A percentile compares a stretch with the other conserved stretches of the same genome.
Evolutionary conservation across 2,113 vertebrate genomes (phyloP).

Genomic region (Aphyosemion australe): DNA sequence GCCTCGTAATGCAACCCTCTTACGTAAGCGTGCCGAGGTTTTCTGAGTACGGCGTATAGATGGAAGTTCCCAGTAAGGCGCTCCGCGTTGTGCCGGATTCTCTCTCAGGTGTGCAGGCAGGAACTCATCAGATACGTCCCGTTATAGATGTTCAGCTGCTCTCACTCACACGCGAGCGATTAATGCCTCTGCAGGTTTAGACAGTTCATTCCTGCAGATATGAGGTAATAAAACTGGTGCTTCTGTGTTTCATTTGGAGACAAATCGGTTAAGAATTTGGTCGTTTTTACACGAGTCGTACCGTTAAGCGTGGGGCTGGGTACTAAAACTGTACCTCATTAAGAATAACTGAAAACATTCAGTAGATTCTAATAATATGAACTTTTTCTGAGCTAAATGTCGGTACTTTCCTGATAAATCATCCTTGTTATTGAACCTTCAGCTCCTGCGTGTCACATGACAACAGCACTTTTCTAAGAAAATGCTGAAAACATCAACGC

Average conservation of each 20-base stretch:
- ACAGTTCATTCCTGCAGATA: not conserved
- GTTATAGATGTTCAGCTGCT: not conserved
- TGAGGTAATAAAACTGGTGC: not conserved
- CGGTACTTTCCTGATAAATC: too few species aligned
- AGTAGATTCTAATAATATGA: too few species aligned
- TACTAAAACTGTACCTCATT: too few species aligned
- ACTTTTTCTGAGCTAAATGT: too few species aligned
- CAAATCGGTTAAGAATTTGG: too few species aligned
- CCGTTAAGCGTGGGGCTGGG: too few species aligned
- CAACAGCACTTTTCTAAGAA: too few species aligned
- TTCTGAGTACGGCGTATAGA: not conserved
- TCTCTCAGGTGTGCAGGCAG: not conserved
- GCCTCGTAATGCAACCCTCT: constrained; percentile 51
- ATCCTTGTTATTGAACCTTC: too few species aligned
- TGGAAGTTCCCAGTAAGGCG: constrained; percentile 3
- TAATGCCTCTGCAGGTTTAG: not conserved
- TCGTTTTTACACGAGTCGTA: too few species aligned
- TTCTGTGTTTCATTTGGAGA: not conserved
- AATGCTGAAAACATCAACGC: too few species aligned
- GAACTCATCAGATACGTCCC: not conserved
- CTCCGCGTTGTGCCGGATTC: not conserved
- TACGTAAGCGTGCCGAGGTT: constrained; percentile 47
- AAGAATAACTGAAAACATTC: too few species aligned
- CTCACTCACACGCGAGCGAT: not conserved
- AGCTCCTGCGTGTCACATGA: too few species aligned